Percentiles rank a stretch among this genome's conserved stretches.
phyloP scores from a whole-genome alignment of 2,113 vertebrate species.

The Limanda limanda region DNA sequence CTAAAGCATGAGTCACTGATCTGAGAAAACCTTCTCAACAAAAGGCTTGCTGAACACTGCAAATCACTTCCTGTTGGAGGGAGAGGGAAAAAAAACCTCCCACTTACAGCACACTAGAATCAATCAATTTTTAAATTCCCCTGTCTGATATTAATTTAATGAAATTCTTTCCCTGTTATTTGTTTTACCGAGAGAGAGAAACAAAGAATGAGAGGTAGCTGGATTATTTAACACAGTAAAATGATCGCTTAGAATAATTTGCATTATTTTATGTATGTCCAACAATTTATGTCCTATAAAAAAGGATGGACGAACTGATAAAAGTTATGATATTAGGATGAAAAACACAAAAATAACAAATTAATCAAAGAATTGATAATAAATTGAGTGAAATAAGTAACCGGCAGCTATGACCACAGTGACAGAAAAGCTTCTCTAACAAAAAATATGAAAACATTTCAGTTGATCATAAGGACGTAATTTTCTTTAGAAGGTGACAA shows the following conservation, averaged over 20 bases:
- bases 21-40: slow-evolving; percentile 99
- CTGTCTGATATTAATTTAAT: slow-evolving; percentile 84
- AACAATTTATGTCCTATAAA: neutral
- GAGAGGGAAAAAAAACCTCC: slow-evolving; percentile 83
- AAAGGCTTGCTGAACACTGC: slow-evolving; percentile 98
- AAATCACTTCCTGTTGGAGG: slow-evolving; percentile 99
- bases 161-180: slow-evolving; percentile 60
- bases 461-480: slow-evolving; percentile 7
- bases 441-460: neutral
- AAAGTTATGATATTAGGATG: slow-evolving; percentile 25
- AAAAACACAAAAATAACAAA: slow-evolving; percentile 3
- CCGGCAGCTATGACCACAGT: neutral
- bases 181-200: slow-evolving; percentile 66
- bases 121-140: slow-evolving; percentile 94
- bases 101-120: slow-evolving; percentile 94
- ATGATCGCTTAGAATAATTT: slow-evolving; percentile 8
- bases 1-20: slow-evolving; percentile 98
- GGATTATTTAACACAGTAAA: slow-evolving; percentile 23
- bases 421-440: slow-evolving; percentile 1
- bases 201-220: slow-evolving; percentile 26
- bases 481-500: neutral
- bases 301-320: neutral
- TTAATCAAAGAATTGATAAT: slow-evolving; percentile 7
- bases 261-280: neutral
- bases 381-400: slow-evolving; percentile 24